Evolutionary conservation across 2,113 vertebrate species (phyloP).

Genomic region (Ploceus nigricollis): DNA sequence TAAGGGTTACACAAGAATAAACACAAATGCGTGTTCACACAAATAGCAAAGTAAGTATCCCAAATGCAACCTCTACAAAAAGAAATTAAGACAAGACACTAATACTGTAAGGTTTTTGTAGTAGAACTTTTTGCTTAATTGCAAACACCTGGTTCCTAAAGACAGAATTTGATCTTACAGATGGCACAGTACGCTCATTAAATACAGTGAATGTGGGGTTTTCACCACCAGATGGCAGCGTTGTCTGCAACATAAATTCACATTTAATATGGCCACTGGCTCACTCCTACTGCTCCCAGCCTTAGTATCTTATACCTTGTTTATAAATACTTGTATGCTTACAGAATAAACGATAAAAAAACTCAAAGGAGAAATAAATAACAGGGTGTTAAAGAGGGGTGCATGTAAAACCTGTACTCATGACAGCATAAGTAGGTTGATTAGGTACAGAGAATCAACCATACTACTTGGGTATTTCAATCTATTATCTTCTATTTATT

Average conservation of each 20-base stretch:
- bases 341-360: background rate
- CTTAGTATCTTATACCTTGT: background rate
- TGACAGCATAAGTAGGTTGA: background rate
- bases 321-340: background rate
- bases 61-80: background rate
- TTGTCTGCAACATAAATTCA: slow-evolving; percentile 1
- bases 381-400: background rate
- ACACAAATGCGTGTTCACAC: background rate
- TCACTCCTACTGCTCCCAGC: background rate
- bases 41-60: background rate
- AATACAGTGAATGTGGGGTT: background rate
- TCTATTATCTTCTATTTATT: background rate
- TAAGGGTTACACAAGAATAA: background rate
- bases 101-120: background rate
- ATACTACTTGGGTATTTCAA: background rate
- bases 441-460: background rate
- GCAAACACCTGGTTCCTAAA: background rate
- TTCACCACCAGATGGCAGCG: slow-evolving; percentile 72
- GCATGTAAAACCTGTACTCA: background rate
- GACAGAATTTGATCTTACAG: background rate
- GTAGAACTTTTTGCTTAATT: background rate
- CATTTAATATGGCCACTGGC: background rate
- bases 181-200: no score
- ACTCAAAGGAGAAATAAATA: background rate
- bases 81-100: background rate